Evolutionary conservation across 2,797 vertebrate genomes (phyloP), one percentile per base, ranked within the genome.

Genomic region (Enteromius argenteus): DNA sequence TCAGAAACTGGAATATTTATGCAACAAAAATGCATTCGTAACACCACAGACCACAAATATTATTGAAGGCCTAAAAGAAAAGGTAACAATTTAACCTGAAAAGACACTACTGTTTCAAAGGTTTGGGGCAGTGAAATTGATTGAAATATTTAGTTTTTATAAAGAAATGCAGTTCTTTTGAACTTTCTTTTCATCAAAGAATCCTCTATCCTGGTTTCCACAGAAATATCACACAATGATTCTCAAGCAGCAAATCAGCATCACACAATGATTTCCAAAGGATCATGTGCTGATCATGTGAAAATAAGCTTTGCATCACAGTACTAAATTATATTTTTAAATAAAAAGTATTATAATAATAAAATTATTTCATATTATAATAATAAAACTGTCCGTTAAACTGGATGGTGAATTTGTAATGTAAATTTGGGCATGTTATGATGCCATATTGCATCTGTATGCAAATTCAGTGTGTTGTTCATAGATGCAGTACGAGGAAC

Each of bases 401-500:
- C 19, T 14, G 3, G 9, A 8, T 32, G 23, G 23, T 13, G 2
- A 62, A 64, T 42, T 17, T 37, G 2, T 5, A 19, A 77, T 42
- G 35, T 2, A 21, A 66, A 62, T 77, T 7, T 77, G 4, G 56
- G 23, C 9, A 30, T 11, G 62, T 44, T 46, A 11, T 35, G 21
- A 15, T 37, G 32, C 51, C 0, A 13, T 77, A 37, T 5, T 42
- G 17, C 2, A 4, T 11, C 7, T 32, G 42, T 79, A 79, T 79
- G 60, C 42, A 66, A 79, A 79, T 7, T 37, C 11, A 21, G 2
- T 49, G 21, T 81, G n/a, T 21, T 87, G 64, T 72, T 72, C 56
- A 71, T 9, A 30, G 27, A 3, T 81, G 27, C 35, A n/a, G 11
- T 7, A 78, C 15, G 23, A 68, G 85, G 77, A 86, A 85, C 30